A percentile compares a stretch with the other conserved stretches of the same genome.
phyloP scores from a whole-genome alignment of 2,888 invertebrate genomes.

The Hemithea aestivaria region DNA sequence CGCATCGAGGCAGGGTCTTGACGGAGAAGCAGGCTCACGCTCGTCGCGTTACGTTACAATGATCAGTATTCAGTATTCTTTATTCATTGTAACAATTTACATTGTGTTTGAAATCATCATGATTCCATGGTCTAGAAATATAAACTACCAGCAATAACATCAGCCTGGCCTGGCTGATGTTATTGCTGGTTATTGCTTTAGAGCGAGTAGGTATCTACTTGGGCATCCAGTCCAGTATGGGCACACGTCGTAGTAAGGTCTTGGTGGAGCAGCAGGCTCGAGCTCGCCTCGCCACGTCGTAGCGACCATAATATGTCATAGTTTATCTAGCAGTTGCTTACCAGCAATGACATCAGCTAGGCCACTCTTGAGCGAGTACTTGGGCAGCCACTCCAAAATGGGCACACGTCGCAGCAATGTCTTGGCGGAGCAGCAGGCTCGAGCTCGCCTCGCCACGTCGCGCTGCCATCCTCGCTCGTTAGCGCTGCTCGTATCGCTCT shows the following conservation, averaged over 20 bases:
- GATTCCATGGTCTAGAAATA: too few species aligned
- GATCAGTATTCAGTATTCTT: too few species aligned
- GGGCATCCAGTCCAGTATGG: constrained; percentile 84
- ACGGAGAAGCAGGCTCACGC: too few species aligned
- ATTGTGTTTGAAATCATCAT: too few species aligned
- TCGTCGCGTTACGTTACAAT: too few species aligned
- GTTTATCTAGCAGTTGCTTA: constrained; percentile 12
- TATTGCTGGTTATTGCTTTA: too few species aligned
- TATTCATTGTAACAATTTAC: constrained; percentile 1
- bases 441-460: constrained; percentile 58
- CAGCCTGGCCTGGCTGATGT: constrained; percentile 82
- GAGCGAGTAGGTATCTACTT: constrained; percentile 81
- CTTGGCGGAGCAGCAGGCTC: constrained; percentile 80
- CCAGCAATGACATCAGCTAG: constrained; percentile 88
- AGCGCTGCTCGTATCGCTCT: constrained; percentile 20
- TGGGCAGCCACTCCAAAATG: constrained; percentile 83
- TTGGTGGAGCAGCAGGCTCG: too few species aligned
- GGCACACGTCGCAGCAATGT: constrained; percentile 81
- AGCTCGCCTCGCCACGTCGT: too few species aligned
- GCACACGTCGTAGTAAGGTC: too few species aligned
- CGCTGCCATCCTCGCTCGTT: constrained; percentile 45
- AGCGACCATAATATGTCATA: too few species aligned
- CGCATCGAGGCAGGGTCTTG: too few species aligned
- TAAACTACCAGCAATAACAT: constrained; percentile 88
- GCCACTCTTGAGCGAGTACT: constrained; percentile 81